Conservation (phyloP, 2,888 invertebrate species). For the Lordiphosa fenestrarum region DNA sequence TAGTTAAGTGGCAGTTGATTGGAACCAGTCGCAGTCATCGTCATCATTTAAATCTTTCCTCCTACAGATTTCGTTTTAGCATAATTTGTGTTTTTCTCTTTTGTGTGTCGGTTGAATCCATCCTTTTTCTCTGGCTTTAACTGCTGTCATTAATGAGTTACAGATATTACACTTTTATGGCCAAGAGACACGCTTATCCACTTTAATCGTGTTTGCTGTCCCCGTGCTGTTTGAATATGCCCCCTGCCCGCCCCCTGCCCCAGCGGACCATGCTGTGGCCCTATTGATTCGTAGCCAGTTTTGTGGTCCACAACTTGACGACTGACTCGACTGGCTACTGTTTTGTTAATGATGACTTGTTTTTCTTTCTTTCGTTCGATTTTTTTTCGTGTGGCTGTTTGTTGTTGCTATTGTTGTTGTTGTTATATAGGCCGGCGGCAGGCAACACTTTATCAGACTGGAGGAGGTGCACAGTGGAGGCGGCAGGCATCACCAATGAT, state of each 20-base stretch:
- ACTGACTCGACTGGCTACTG: slow-evolving; percentile 54
- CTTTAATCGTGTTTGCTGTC: slow-evolving; percentile 67
- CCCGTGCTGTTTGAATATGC: too few relatives aligned
- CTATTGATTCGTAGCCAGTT: slow-evolving; percentile 35
- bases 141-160: slow-evolving; percentile 77
- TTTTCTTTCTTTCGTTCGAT: neutral
- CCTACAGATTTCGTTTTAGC: slow-evolving; percentile 47
- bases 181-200: slow-evolving; percentile 77
- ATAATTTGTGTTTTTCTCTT: slow-evolving; percentile 23
- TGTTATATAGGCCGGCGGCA: slow-evolving; percentile 33
- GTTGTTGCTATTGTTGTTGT: slow-evolving; percentile 41
- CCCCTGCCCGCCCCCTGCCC: neutral
- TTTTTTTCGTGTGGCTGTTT: slow-evolving; percentile 3
- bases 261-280: neutral
- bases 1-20: slow-evolving; percentile 75
- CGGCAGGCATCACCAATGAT: too few relatives aligned
- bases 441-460: slow-evolving; percentile 4
- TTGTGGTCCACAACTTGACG: slow-evolving; percentile 9
- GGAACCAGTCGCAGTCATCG: slow-evolving; percentile 61
- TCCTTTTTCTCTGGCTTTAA: slow-evolving; percentile 43
- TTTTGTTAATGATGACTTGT: slow-evolving; percentile 62
- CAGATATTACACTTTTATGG: slow-evolving; percentile 77
- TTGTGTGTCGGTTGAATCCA: slow-evolving; percentile 14
- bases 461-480: slow-evolving; percentile 24
- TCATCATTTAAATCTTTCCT: slow-evolving; percentile 22